phyloP scores from a whole-genome alignment of 2,888 invertebrate genomes.

The Scotopteryx bipunctaria region DNA sequence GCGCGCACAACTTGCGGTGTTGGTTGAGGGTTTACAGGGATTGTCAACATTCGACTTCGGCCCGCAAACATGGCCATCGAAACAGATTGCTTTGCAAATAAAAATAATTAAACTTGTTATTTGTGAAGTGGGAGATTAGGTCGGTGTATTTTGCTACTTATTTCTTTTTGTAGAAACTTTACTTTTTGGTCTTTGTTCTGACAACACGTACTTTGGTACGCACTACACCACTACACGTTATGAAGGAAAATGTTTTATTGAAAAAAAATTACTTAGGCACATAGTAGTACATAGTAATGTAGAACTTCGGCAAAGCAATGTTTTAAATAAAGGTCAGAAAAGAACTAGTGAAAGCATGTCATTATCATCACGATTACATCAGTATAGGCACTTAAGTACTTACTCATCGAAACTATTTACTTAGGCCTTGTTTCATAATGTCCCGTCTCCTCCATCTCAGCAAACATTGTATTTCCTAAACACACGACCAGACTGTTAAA shows the following conservation, averaged over 20 bases:
- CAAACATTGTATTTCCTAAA: constrained; percentile 22
- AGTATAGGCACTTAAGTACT: too few species aligned
- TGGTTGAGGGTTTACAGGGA: constrained; percentile 43
- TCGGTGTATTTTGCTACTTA: constrained; percentile 6
- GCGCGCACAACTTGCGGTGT: constrained; percentile 47
- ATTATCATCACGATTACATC: too few species aligned
- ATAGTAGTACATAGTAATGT: too few species aligned
- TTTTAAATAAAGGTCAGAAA: too few species aligned
- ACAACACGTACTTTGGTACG: too few species aligned
- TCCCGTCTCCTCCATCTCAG: not conserved
- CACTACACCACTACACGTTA: too few species aligned
- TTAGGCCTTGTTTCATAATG: not conserved
- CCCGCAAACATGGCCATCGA: constrained; percentile 42
- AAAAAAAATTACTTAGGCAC: too few species aligned
- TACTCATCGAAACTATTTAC: too few species aligned
- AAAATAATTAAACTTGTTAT: constrained; percentile 59
- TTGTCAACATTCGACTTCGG: constrained; percentile 29
- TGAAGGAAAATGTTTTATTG: too few species aligned
- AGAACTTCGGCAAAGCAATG: too few species aligned
- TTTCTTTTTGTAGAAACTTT: not conserved
- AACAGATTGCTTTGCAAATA: constrained; percentile 71
- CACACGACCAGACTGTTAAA: constrained; percentile 11
- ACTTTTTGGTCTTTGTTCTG: too few species aligned
- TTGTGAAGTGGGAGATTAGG: constrained; percentile 13
- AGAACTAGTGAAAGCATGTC: too few species aligned